Base-by-base conservation (phyloP, 1,140 invertebrate species). In the Drosophila takahashii region DNA sequence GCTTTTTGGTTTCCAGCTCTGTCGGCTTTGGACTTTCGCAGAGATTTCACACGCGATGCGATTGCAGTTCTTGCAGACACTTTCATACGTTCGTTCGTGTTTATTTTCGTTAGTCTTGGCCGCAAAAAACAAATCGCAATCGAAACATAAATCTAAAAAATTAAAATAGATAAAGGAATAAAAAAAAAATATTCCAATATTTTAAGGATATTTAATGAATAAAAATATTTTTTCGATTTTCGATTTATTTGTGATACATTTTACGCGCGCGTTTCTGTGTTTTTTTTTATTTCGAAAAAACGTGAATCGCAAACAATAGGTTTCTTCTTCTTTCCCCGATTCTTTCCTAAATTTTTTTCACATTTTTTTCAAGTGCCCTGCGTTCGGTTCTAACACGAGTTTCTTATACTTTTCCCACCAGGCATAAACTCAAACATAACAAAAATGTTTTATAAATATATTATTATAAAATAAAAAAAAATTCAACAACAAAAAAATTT, bases 61-160 rank as follows among this genome's bases (percentile, higher is more conserved):
- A 85, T 90, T 91, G 90, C 90, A 91, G 90, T 91, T 91, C 90
- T 91, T 91, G 90, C 90, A 91, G 90, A 91, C 80, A 91, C 90
- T 84, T 91, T 90, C 90, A 90, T 85, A 91, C 90, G 90, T 91
- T 87, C 90, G 90, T 91, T 91, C 78, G 87, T 77, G 61, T 81
- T 81, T 79, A 64, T 48, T 54, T 72, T 72, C 54, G 69, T 72
- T 72, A 37, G 42, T n/a, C 72, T 75, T 84, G 79, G 89, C 85
- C 77, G 59, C 51, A 62, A 62, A 4, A 22, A 22, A 22, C 3
- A 22, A 1, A 22, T 22, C 22, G 22, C 1, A 22, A 22, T 22
- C 22, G 22, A 22, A 22, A 22, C 3, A 9, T n/a, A 54, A 22
- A 34, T 1, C 57, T 59, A 58, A 42, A 42, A 9, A 18, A 18